Base-by-base conservation (phyloP, 2,113 vertebrate genomes). In the Aptenodytes forsteri region DNA sequence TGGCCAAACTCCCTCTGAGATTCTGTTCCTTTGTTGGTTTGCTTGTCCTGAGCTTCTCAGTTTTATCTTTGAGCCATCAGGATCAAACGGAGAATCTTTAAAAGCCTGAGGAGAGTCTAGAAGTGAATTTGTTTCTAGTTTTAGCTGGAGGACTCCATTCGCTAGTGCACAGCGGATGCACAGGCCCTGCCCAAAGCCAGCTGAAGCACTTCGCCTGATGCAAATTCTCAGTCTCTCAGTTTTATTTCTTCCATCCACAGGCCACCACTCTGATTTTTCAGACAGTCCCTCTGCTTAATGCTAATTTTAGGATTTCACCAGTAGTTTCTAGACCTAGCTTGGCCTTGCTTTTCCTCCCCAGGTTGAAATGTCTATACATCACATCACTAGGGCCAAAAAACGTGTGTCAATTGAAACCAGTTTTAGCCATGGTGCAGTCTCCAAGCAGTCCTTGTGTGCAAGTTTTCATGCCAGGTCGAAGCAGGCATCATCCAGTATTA, bases 161-260 rank as follows among this genome's bases (percentile, higher is more conserved):
- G 19, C 20, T 55, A 30, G 67, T 6, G 4, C 0, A 0, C n/a
- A 47, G 56, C 42, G 0, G 5, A 36, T 29, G 44, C 46, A 21
- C 10, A 50, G 21, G 50, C 49, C 16, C 38, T 96, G 64, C 59
- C 58, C 42, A 66, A 77, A 88, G 58, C 30, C 83, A 56, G n/a
- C 46, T 12, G 22, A 89, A 93, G 46, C 36, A 38, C 30, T 83
- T 61, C 1, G 3, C 36, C 23, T 6, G 2, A 9, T 20, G 40
- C 12, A 77, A 77, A 50, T 20, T 73, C 46, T 34, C 10, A 17
- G 25, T 8, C 25, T 93, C 76, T 70, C 65, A 16, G 25, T 44
- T 77, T 73, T 65, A 14, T 29, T 5, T 67, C 85, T 85, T 82
- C 72, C 50, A 7, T 47, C 16, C 40, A 40, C 27, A 61, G 64